Conservation (phyloP, 2,797 vertebrate genomes). For the Pachyuromys duprasi region DNA sequence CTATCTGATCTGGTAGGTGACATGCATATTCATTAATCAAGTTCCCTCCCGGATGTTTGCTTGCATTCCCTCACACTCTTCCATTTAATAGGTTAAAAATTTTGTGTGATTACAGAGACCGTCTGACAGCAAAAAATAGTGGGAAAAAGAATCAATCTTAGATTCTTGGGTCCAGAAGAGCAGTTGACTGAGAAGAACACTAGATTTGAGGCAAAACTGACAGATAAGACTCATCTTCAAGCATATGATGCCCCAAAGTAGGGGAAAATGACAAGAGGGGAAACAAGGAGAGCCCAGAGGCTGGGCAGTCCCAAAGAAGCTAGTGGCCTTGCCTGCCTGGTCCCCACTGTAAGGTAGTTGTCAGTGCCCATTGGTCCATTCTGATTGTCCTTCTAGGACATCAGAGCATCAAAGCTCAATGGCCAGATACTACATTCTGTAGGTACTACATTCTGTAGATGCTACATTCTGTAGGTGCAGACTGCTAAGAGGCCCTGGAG, state of each 20-base stretch:
- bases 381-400: no score
- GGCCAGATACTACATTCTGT: neutral
- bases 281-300: neutral
- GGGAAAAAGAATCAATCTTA: neutral
- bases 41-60: neutral
- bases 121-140: neutral
- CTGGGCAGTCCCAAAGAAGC: neutral
- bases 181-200: neutral
- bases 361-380: neutral
- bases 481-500: no score
- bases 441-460: neutral
- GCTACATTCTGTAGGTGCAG: neutral
- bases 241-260: neutral
- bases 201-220: neutral
- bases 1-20: neutral
- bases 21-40: neutral
- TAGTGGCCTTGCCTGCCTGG: neutral
- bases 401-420: neutral
- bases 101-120: conserved; percentile 3
- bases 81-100: neutral
- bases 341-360: no score
- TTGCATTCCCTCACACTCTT: neutral
- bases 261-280: neutral
- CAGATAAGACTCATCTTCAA: neutral
- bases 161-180: neutral